A percentile compares a stretch with the other conserved stretches of the same genome.
phyloP scores from a whole-genome alignment of 2,113 vertebrate genomes.

The Bubo bubo region DNA sequence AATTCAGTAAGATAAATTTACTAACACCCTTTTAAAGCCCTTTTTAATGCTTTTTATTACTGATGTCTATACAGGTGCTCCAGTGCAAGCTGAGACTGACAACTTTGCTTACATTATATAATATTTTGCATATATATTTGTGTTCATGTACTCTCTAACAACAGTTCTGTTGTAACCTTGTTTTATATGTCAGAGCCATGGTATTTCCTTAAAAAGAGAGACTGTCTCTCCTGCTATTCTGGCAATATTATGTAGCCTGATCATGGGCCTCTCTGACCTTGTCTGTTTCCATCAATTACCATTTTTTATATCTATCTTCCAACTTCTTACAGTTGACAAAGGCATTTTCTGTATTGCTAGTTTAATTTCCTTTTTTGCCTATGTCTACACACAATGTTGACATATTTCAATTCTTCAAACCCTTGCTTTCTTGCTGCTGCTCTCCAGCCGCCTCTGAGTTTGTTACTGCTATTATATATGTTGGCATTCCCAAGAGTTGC shows the following conservation, averaged over 20 bases:
- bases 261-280: not conserved
- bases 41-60: not conserved
- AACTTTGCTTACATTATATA: not conserved
- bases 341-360: not conserved
- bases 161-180: not conserved
- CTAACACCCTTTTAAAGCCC: not conserved
- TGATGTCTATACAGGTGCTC: not conserved
- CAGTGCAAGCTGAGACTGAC: not conserved
- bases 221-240: not conserved
- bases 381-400: not conserved
- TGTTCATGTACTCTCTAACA: not conserved
- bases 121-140: not conserved
- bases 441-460: not conserved
- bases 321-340: not conserved
- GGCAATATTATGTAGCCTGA: not conserved
- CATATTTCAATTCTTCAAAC: not conserved
- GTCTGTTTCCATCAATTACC: not conserved
- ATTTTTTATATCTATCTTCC: not conserved
- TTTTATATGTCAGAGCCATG: not conserved
- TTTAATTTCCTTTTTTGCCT: not conserved
- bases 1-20: not conserved
- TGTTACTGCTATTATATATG: not conserved
- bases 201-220: not conserved
- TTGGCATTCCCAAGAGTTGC: not conserved
- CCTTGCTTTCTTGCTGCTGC: not conserved